phyloP scores from a whole-genome alignment of 2,797 vertebrate genomes.

The Telmatherina bonti region DNA sequence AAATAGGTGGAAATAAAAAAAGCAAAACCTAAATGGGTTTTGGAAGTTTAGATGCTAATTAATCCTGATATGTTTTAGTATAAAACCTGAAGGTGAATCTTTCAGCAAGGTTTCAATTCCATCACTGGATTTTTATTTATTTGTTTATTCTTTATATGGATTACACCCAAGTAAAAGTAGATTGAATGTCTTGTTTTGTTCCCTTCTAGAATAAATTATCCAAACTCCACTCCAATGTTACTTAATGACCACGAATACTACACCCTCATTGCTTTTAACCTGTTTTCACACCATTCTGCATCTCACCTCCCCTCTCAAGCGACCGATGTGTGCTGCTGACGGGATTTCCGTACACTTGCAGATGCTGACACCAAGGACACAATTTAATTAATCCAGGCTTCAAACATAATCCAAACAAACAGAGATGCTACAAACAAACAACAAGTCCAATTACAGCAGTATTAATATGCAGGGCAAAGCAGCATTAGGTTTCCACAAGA shows the following conservation, averaged over 20 bases:
- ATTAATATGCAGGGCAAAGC: slow-evolving; percentile 72
- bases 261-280: not conserved
- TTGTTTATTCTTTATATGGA: not conserved
- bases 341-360: slow-evolving; percentile 42
- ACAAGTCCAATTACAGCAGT: slow-evolving; percentile 71
- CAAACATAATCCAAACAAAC: slow-evolving; percentile 76
- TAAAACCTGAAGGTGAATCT: not conserved
- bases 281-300: slow-evolving; percentile 3
- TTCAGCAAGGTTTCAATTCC: not conserved
- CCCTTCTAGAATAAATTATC: not conserved
- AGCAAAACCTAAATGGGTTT: slow-evolving; percentile 38
- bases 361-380: slow-evolving; percentile 61
- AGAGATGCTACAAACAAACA: slow-evolving; percentile 71
- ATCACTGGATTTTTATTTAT: not conserved
- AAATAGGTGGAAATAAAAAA: slow-evolving; percentile 47
- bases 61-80: not conserved
- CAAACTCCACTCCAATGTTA: not conserved
- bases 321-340: not conserved
- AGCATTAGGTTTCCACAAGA: slow-evolving; percentile 45
- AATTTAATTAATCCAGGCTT: slow-evolving; percentile 73
- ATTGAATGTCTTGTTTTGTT: slow-evolving; percentile 1
- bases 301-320: slow-evolving; percentile 3
- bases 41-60: slow-evolving; percentile 19
- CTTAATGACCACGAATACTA: not conserved
- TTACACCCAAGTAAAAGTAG: not conserved